phyloP scores from a whole-genome alignment of 2,888 invertebrate species.

The Listrodromus nycthemerus region DNA sequence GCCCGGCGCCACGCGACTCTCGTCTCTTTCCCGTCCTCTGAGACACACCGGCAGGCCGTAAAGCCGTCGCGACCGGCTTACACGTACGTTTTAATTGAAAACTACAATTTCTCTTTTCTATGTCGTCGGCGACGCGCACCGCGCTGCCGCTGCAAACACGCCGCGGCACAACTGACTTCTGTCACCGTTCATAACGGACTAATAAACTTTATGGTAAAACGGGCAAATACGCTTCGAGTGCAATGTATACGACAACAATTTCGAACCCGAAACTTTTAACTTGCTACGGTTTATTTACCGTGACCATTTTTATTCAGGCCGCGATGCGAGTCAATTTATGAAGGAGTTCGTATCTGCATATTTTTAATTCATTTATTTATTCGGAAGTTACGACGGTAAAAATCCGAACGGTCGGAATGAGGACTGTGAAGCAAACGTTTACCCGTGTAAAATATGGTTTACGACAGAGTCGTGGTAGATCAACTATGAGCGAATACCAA shows the following conservation, averaged over 20 bases:
- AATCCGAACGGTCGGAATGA: no score
- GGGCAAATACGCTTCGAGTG: constrained; percentile 23
- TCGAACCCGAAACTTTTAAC: neutral
- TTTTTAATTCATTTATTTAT: no score
- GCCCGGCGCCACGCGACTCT: constrained; percentile 12
- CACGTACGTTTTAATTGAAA: constrained; percentile 72
- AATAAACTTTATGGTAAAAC: constrained; percentile 23
- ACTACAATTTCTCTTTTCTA: constrained; percentile 67
- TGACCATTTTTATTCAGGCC: neutral
- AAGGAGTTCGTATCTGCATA: neutral
- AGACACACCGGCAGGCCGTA: constrained; percentile 65
- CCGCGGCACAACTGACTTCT: constrained; percentile 44
- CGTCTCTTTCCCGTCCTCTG: constrained; percentile 60
- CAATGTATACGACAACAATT: neutral
- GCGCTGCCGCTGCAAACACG: constrained; percentile 28
- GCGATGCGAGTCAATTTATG: neutral
- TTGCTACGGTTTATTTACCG: neutral
- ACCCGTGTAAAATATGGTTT: no score
- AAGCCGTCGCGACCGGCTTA: constrained; percentile 55
- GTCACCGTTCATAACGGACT: constrained; percentile 37
- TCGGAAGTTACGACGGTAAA: no score
- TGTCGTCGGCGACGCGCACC: constrained; percentile 16
- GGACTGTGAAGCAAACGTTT: no score
- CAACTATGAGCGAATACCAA: no score
- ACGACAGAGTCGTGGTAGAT: no score